phyloP scores from a whole-genome alignment of 2,113 vertebrate species.

The Eublepharis macularius region DNA sequence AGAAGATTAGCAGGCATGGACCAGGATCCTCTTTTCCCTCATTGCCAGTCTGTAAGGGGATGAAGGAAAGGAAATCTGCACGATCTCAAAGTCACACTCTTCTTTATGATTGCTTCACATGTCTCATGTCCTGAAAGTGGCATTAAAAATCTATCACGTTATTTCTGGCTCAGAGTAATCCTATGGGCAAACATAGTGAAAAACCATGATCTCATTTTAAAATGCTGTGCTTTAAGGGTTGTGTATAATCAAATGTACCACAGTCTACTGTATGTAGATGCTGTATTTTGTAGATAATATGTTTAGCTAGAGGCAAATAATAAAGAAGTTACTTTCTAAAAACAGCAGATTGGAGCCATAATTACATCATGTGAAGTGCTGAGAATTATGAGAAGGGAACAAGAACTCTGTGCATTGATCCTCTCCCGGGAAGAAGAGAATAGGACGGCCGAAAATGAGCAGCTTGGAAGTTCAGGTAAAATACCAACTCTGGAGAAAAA shows the following conservation, averaged over 20 bases:
- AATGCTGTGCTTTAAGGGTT: constrained; percentile 20
- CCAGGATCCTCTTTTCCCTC: neutral
- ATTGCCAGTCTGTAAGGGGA: neutral
- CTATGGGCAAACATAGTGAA: neutral
- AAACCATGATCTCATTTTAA: neutral
- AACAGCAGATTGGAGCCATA: constrained; percentile 60
- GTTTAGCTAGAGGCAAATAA: constrained; percentile 6
- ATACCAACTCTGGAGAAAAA: neutral
- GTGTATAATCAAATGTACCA: neutral
- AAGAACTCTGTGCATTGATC: constrained; percentile 73
- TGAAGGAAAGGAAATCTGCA: neutral
- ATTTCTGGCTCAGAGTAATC: neutral
- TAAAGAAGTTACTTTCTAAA: constrained; percentile 40
- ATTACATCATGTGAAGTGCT: constrained; percentile 78
- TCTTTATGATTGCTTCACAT: neutral
- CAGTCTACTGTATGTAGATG: neutral
- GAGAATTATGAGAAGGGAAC: constrained; percentile 71
- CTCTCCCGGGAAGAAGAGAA: constrained; percentile 60
- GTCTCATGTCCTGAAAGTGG: too few relatives aligned
- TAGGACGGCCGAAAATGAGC: neutral
- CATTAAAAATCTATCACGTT: neutral
- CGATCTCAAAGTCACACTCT: neutral
- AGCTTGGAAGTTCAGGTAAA: constrained; percentile 62
- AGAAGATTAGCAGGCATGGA: neutral
- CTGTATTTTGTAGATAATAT: accelerated